Percentiles rank a stretch among this genome's conserved stretches.
Conservation (phyloP, 2,797 vertebrate species). For the Glossophaga mutica region DNA sequence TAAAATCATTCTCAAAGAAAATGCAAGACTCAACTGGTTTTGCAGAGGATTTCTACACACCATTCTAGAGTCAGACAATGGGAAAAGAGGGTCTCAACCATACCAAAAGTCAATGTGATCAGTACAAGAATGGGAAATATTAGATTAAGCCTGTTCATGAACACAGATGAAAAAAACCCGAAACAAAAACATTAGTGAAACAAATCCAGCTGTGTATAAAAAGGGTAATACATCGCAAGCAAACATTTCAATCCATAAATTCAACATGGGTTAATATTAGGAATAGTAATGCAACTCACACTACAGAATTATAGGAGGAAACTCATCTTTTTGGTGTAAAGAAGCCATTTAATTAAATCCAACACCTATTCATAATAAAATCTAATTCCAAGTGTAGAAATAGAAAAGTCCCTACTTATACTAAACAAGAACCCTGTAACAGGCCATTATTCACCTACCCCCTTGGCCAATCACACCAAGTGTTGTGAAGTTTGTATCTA, state of each 20-base stretch:
- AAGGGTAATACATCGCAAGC: not conserved
- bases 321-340: not conserved
- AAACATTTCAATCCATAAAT: not conserved
- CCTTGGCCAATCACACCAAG: not conserved
- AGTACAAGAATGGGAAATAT: not conserved
- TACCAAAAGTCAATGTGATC: not conserved
- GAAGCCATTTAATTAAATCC: not conserved
- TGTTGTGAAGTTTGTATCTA: not conserved
- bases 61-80: not conserved
- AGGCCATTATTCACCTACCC: not conserved
- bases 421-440: not conserved
- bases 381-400: slow-evolving; percentile 36
- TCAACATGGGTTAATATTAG: not conserved
- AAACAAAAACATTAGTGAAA: not conserved
- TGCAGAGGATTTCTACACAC: not conserved
- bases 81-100: not conserved
- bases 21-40: not conserved
- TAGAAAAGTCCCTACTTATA: not conserved
- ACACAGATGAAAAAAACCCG: not conserved
- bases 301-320: not conserved
- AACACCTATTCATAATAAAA: slow-evolving; percentile 37
- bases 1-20: not conserved
- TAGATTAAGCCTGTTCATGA: not conserved
- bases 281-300: not conserved
- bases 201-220: not conserved